Evolutionary conservation across 2,113 vertebrate genomes (phyloP).

Genomic region (Lagopus muta): DNA sequence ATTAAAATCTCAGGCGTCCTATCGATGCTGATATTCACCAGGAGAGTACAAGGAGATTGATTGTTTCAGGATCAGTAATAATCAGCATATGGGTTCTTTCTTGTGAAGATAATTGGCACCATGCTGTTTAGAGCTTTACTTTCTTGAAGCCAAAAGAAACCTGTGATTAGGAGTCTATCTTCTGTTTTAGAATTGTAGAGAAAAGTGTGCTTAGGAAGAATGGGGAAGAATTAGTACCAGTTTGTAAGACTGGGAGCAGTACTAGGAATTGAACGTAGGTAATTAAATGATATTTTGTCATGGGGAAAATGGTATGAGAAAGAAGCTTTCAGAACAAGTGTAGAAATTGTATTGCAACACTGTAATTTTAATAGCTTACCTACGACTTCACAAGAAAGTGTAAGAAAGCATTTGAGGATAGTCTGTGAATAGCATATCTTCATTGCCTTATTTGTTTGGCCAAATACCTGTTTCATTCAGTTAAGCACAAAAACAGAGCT

Average conservation of each 20-base stretch:
- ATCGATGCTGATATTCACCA: conserved; percentile 58
- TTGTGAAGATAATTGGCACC: conserved; percentile 65
- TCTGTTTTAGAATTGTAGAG: conserved; percentile 18
- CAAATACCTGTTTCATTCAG: not conserved
- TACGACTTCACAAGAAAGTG: not conserved
- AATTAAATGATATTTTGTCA: not conserved
- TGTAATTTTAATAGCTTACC: not conserved
- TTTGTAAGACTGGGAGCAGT: not conserved
- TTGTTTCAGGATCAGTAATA: conserved; percentile 56
- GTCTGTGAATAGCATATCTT: not conserved
- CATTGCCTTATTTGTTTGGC: not conserved
- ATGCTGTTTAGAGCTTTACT: conserved; percentile 17
- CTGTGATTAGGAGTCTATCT: conserved; percentile 52
- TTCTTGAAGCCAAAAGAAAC: conserved; percentile 35
- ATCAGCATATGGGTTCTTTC: conserved; percentile 40
- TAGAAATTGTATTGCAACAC: not conserved
- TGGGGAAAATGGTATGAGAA: not conserved
- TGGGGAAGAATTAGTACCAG: not conserved
- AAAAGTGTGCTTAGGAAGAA: conserved; percentile 14
- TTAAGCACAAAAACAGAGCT: not conserved
- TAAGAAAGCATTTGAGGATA: not conserved
- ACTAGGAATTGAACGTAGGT: not conserved
- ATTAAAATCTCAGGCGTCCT: conserved; percentile 55
- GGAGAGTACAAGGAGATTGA: conserved; percentile 52
- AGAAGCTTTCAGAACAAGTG: not conserved